These are phyloP conservation scores for Xylocampa areola DNA, from an alignment of 2,888 invertebrate genomes.

Conservation along the genomic window DNA sequence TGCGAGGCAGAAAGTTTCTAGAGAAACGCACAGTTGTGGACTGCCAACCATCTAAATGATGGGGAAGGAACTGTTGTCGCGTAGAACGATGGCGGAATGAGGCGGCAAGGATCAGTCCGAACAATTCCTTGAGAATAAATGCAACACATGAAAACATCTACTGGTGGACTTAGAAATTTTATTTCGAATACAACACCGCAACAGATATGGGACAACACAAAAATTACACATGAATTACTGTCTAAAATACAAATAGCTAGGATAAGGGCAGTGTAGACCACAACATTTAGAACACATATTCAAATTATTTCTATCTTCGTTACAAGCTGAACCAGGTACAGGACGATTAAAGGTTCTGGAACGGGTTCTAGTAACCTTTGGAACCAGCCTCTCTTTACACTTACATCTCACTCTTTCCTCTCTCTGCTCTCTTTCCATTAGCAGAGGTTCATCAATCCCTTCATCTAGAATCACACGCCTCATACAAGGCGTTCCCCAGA, in stretches of 20 bases:
- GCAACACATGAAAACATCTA: background rate
- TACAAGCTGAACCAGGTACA: background rate
- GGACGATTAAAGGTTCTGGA: background rate
- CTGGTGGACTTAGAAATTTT: background rate
- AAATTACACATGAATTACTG: conserved; percentile 38
- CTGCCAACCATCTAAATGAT: no score
- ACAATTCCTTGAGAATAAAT: no score
- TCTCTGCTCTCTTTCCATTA: conserved; percentile 44
- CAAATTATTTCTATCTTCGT: conserved; percentile 18
- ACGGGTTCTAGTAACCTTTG: conserved; percentile 24
- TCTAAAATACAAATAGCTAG: conserved; percentile 69
- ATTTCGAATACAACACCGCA: conserved; percentile 21
- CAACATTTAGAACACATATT: conserved; percentile 64
- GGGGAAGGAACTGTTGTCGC: no score
- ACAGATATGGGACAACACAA: conserved; percentile 30
- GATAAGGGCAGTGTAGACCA: conserved; percentile 68
- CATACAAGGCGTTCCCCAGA: conserved; percentile 42
- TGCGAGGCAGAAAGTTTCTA: no score
- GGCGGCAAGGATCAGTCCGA: no score
- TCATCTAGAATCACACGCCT: conserved; percentile 39
- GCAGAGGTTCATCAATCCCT: conserved; percentile 28
- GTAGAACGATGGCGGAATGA: no score
- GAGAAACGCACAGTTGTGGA: no score
- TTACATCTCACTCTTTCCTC: conserved; percentile 50
- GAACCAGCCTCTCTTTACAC: conserved; percentile 46